These are phyloP conservation scores for Myotis myotis DNA, from an alignment of 2,797 vertebrate species.

Conservation along the genomic window DNA sequence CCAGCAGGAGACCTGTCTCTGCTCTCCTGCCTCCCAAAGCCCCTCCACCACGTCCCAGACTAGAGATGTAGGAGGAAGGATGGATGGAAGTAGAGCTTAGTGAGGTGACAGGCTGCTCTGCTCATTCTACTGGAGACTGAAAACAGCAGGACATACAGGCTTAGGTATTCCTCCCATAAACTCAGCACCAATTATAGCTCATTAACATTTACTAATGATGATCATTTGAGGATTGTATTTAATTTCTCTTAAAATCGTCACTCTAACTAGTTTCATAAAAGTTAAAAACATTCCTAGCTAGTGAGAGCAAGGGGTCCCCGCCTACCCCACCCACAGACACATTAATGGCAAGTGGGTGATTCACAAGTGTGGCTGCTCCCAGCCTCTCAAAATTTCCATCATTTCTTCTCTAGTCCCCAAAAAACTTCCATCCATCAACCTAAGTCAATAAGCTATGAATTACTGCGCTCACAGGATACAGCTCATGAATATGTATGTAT, in stretches of 20 bases:
- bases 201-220: neutral
- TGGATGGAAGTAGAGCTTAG: neutral
- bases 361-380: neutral
- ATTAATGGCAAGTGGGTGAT: neutral
- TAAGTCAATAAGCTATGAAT: slow-evolving; percentile 73
- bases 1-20: neutral
- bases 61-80: rapidly evolving
- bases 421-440: slow-evolving; percentile 64
- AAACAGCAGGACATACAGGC: neutral
- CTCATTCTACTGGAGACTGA: neutral
- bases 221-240: slow-evolving; percentile 11
- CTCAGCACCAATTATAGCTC: neutral
- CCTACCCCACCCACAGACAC: neutral
- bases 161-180: neutral
- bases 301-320: neutral
- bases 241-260: slow-evolving; percentile 32
- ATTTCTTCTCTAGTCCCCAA: neutral
- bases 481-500: slow-evolving; percentile 71
- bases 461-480: slow-evolving; percentile 13
- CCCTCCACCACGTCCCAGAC: too few species aligned
- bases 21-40: neutral
- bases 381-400: slow-evolving; percentile 10
- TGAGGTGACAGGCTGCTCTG: neutral
- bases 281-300: neutral
- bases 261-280: neutral